phyloP scores from a whole-genome alignment of 92 coral and sea anemone genomes.

The Metridium senile region DNA sequence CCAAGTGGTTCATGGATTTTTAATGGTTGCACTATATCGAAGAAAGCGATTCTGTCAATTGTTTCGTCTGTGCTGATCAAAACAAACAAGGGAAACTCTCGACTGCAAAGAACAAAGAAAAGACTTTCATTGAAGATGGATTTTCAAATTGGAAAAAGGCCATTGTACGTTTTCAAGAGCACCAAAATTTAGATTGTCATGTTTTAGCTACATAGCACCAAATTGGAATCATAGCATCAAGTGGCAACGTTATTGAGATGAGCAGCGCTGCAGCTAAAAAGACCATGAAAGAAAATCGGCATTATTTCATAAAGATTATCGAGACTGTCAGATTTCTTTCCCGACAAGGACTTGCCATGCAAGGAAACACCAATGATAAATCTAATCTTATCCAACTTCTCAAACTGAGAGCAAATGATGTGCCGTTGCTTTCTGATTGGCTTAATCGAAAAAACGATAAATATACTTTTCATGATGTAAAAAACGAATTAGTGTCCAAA shows the following conservation, averaged over 20 bases:
- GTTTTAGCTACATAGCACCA: slow-evolving; percentile 50
- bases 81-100: slow-evolving; percentile 52
- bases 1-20: slow-evolving; percentile 68
- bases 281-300: slow-evolving; percentile 47
- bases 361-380: slow-evolving; percentile 47
- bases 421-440: slow-evolving; percentile 40
- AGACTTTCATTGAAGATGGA: slow-evolving; percentile 43
- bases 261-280: slow-evolving; percentile 44
- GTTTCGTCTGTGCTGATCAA: slow-evolving; percentile 53
- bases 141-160: slow-evolving; percentile 75
- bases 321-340: slow-evolving; percentile 56
- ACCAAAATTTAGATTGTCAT: slow-evolving; percentile 65
- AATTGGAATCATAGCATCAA: slow-evolving; percentile 39
- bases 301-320: slow-evolving; percentile 43
- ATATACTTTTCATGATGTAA: slow-evolving; percentile 46
- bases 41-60: slow-evolving; percentile 59
- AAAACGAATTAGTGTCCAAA: slow-evolving; percentile 35
- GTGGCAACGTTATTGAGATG: slow-evolving; percentile 62
- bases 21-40: slow-evolving; percentile 77
- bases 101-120: slow-evolving; percentile 61
- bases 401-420: slow-evolving; percentile 41
- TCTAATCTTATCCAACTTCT: slow-evolving; percentile 53
- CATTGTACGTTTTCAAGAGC: slow-evolving; percentile 48
- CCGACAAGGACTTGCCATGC: slow-evolving; percentile 60
- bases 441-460: slow-evolving; percentile 39